Base-by-base conservation (phyloP, 1,140 invertebrate genomes). In the Pentalonia nigronervosa region DNA sequence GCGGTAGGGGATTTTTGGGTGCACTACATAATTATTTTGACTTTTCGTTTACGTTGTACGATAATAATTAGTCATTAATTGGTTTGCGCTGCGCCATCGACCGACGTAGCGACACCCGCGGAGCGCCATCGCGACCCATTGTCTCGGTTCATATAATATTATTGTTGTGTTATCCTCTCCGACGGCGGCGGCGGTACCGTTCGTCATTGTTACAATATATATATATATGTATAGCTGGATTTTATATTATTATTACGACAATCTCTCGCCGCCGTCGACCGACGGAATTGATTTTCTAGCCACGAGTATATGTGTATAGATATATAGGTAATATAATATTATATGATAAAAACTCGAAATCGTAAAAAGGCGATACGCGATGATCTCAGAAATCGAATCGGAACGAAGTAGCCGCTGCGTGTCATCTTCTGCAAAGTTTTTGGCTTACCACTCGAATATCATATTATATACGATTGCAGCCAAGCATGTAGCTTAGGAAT, bases 31-130 rank as follows among this genome's bases (percentile, higher is more conserved):
- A 93, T 93, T 41, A 41, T 41, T 41, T 93, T 86, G 91, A 93
- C 91, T 93, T 93, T 84, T 93, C 48, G 91, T 93, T 86, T 93
- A 93, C 60, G 60, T 93, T 86, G 34, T 93, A 41, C n/a, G n/a
- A 76, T 76, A 76, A 76, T 76, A 86, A 86, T 81, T 50, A 76
- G 67, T 92, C 90, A 76, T 76, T 83, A 83, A 36, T 41, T 36
- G 91, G 91, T 93, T 84, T 41, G 81, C 53, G 56, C 41, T 41
- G 41, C 48, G 17, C 36, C 48, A 34, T 9, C 88, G 34, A 41
- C 48, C 34, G 20, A 17, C 6, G 47, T 20, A 1, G n/a, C 9
- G 91, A 47, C 50, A 93, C 91, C 91, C 91, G 91, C 91, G 67
- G 91, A 84, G 91, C 91, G 91, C 81, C 48, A 30, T 21, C 76